Percentiles rank a stretch among this genome's conserved stretches.
Evolutionary conservation across 2,888 invertebrate species (phyloP).

Genomic region (Schrankia costaestrigalis): DNA sequence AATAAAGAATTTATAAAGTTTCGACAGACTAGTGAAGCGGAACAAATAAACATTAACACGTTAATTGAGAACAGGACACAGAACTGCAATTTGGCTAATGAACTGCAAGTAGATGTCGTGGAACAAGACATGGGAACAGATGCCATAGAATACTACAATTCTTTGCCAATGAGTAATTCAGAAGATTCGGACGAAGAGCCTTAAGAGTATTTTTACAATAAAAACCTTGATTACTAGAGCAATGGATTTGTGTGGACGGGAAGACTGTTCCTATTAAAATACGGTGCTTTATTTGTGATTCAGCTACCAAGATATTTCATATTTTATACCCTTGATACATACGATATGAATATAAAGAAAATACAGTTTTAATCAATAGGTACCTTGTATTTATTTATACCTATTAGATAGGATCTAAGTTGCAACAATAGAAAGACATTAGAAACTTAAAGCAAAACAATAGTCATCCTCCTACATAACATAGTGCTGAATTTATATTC

Average conservation of each 20-base stretch:
- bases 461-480: constrained; percentile 1
- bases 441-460: constrained; percentile 3
- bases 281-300: too few relatives aligned
- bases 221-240: constrained; percentile 3
- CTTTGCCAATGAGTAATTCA: constrained; percentile 6
- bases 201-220: constrained; percentile 3
- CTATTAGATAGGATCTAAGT: too few relatives aligned
- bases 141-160: constrained; percentile 7
- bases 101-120: constrained; percentile 5
- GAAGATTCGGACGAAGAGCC: constrained; percentile 5
- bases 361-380: too few relatives aligned
- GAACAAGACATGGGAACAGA: constrained; percentile 6
- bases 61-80: constrained; percentile 1
- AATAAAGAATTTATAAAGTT: too few relatives aligned
- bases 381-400: too few relatives aligned
- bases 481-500: too few relatives aligned
- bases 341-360: too few relatives aligned
- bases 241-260: too few relatives aligned
- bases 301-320: too few relatives aligned
- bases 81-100: constrained; percentile 6
- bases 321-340: too few relatives aligned
- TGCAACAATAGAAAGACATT: constrained; percentile 2
- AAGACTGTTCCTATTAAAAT: too few relatives aligned
- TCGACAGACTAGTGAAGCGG: constrained; percentile 1
- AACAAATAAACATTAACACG: constrained; percentile 3